Conservation (phyloP, 2,797 vertebrate genomes). For the Caiman crocodilus region DNA sequence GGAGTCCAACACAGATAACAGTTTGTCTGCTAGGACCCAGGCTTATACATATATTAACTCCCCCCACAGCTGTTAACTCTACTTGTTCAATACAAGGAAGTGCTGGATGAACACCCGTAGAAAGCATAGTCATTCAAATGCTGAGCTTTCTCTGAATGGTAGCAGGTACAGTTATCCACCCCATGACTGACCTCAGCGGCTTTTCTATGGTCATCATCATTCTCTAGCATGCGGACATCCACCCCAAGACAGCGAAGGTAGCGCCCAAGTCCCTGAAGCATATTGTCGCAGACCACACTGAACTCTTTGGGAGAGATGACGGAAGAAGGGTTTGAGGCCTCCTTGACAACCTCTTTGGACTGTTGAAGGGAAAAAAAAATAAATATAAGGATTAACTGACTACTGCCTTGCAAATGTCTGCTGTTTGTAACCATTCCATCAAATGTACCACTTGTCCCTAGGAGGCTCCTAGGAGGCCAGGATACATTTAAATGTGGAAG, state of each 20-base stretch:
- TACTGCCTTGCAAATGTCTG: slow-evolving; percentile 43
- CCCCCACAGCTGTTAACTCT: neutral
- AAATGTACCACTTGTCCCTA: neutral
- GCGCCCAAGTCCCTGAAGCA: slow-evolving; percentile 91
- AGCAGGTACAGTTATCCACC: fast-evolving
- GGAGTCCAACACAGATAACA: fast-evolving
- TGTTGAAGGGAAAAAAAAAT: slow-evolving; percentile 28
- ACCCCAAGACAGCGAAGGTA: slow-evolving; percentile 90
- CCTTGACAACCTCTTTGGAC: neutral
- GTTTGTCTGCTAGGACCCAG: neutral
- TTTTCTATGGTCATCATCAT: slow-evolving; percentile 85
- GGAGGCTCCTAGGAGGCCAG: slow-evolving; percentile 42
- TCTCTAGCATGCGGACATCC: slow-evolving; percentile 86
- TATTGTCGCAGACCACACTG: slow-evolving; percentile 90
- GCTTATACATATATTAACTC: fast-evolving
- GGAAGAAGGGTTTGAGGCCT: fast-evolving
- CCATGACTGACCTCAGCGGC: slow-evolving; percentile 85
- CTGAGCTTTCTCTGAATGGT: fast-evolving
- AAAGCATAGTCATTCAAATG: neutral
- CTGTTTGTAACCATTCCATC: slow-evolving; percentile 49
- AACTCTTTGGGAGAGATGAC: slow-evolving; percentile 82
- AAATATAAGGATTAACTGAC: slow-evolving; percentile 50
- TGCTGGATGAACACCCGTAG: neutral
- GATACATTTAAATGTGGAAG: slow-evolving; percentile 6
- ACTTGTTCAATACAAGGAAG: neutral